Evolutionary conservation across 2,797 vertebrate genomes (phyloP), one percentile per base, ranked within the genome.

Genomic region (Helicolenus hilgendorfi): DNA sequence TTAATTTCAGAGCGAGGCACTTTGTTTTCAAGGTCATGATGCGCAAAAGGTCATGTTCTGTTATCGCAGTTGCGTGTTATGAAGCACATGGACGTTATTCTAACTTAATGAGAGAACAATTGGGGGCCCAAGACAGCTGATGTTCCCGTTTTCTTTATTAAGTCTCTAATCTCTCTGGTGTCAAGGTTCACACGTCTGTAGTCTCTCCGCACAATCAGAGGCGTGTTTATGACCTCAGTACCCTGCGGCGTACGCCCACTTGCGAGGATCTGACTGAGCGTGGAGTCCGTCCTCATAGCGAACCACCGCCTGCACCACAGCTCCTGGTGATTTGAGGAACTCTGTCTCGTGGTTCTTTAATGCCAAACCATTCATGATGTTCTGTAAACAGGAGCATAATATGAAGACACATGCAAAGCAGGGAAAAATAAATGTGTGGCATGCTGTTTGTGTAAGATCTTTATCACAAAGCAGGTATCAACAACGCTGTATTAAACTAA

Each of bases 181-280:
- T 81, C 83, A 82, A 77, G 31, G 86, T 83, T 85, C 82, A 81
- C 24, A 11, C 58, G 6, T 72, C 62, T 56, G 7, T 69, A 63
- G 72, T 59, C 11, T 79, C 9, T 55, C 20, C 64, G 33, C 33
- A 45, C 73, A 70, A 77, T 76, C 58, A 49, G 60, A 65, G 53
- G 71, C 20, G 71, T n/a, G 70, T 83, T 79, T 64, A 70, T 60
- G 77, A 63, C 38, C 72, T 97, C 90, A 98, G 94, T 98, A 98
- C 2, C 98, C 98, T 1, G 97, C 95, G 4, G 97, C 94, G 1
- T 97, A 96, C 2, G 85, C 94, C 87, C 94, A 93, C 88, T 98
- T 98, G 67, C 98, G 97, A 58, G 89, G 94, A 83, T 98, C 98
- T 1, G 97, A 98, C 93, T 97, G 80, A n/a, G 97, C 98, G 0